phyloP scores from a whole-genome alignment of 2,113 vertebrate genomes.

The Psephotus haematonotus region DNA sequence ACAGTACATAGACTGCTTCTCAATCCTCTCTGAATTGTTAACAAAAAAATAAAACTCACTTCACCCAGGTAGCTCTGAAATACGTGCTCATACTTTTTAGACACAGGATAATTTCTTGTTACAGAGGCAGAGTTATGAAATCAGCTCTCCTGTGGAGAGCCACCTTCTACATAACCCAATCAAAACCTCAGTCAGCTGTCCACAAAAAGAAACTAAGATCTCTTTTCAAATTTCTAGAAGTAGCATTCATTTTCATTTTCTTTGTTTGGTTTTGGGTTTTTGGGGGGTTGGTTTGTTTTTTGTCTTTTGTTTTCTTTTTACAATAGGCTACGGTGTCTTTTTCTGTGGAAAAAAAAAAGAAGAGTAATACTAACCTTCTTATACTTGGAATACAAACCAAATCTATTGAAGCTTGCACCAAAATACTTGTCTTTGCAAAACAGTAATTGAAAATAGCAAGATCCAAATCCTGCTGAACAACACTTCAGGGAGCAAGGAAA shows the following conservation, averaged over 20 bases:
- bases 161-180: background rate
- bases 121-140: background rate
- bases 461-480: background rate
- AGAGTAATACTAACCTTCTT: background rate
- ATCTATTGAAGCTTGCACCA: background rate
- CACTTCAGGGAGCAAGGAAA: background rate
- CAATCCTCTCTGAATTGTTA: background rate
- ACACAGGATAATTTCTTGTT: background rate
- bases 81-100: background rate
- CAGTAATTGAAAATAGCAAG: background rate
- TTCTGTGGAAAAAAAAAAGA: background rate
- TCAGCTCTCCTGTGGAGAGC: background rate
- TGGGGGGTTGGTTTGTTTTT: too few species aligned
- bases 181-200: fast-evolving
- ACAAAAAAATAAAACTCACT: background rate
- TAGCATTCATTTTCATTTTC: background rate
- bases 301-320: background rate
- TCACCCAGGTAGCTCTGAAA: background rate
- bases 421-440: background rate
- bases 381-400: background rate
- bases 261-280: background rate
- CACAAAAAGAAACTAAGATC: background rate
- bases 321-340: fast-evolving
- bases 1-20: background rate
- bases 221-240: background rate